Conservation (phyloP, 2,888 invertebrate genomes). For the Alentia gelatinosa region DNA sequence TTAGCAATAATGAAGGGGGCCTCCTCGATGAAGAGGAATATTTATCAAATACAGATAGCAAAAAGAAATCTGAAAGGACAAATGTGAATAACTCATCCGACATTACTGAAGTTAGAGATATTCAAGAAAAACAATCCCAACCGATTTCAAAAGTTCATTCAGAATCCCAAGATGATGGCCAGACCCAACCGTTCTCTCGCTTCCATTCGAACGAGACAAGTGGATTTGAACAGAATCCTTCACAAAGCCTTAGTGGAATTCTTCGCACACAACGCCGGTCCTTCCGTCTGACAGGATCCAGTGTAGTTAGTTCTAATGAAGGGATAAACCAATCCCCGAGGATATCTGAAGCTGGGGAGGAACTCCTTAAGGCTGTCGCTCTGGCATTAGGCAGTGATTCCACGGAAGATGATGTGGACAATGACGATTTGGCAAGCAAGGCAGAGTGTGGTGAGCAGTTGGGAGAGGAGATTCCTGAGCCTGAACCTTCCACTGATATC, state of each 20-base stretch:
- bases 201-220: background rate
- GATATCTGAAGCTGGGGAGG: background rate
- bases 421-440: background rate
- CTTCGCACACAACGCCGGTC: background rate
- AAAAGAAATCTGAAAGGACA: too few species aligned
- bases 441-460: too few species aligned
- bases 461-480: too few species aligned
- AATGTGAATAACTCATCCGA: too few species aligned
- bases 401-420: background rate
- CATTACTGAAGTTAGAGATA: too few species aligned
- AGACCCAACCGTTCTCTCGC: background rate
- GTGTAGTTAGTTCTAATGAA: background rate
- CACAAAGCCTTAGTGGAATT: background rate
- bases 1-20: too few species aligned
- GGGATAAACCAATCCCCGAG: background rate
- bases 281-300: background rate
- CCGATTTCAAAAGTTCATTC: too few species aligned
- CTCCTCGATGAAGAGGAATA: too few species aligned
- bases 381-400: background rate
- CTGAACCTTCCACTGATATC: too few species aligned
- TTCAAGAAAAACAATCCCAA: too few species aligned
- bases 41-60: too few species aligned
- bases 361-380: background rate
- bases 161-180: background rate
- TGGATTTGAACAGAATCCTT: background rate